These are phyloP conservation scores for Gandaritis pyraliata DNA, from an alignment of 2,888 invertebrate species.

Conservation along the genomic window DNA sequence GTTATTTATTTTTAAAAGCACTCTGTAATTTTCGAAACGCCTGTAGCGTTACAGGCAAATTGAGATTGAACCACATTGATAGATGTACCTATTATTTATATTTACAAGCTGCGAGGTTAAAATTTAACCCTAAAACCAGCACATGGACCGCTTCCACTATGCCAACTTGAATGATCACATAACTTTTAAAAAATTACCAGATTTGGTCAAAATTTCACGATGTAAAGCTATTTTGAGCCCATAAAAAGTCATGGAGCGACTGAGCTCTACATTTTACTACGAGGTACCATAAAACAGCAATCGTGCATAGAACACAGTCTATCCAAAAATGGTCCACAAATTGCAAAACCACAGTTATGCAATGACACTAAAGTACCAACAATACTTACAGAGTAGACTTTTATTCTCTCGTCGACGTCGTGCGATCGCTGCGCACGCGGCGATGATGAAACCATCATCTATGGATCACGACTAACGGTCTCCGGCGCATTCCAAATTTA, in stretches of 20 bases:
- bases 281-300: no score
- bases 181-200: no score
- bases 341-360: constrained; percentile 18
- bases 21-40: neutral
- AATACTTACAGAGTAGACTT: constrained; percentile 79
- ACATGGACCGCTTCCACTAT: no score
- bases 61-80: neutral
- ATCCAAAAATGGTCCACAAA: neutral
- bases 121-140: no score
- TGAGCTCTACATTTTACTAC: no score
- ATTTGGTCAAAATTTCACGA: no score
- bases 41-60: neutral
- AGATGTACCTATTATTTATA: no score
- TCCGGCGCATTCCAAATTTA: constrained; percentile 29
- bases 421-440: constrained; percentile 79
- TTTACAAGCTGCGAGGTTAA: no score
- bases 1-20: neutral
- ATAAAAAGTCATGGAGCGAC: no score
- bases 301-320: no score
- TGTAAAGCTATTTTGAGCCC: no score
- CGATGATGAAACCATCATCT: constrained; percentile 83
- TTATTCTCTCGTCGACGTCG: constrained; percentile 80
- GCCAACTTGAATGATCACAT: no score
- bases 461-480: constrained; percentile 60
- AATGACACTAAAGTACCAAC: constrained; percentile 2